A percentile compares a stretch with the other conserved stretches of the same genome.
Conservation (phyloP, 2,113 vertebrate genomes). For the Candoia aspera region DNA sequence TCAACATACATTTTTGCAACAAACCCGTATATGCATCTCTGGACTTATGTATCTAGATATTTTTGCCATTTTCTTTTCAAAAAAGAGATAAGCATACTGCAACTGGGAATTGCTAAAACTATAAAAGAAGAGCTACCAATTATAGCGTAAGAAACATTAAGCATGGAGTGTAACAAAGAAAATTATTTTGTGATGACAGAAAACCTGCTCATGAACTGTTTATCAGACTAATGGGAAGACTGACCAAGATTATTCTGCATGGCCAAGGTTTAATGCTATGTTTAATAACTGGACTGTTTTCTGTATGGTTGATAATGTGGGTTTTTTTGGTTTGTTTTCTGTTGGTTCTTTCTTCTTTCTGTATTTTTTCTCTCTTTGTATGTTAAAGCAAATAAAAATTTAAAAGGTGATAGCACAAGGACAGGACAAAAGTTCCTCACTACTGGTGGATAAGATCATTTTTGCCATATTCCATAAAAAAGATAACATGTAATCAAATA, state of each 20-base stretch:
- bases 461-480: neutral
- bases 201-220: neutral
- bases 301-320: neutral
- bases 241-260: neutral
- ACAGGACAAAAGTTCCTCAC: neutral
- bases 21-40: neutral
- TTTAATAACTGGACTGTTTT: neutral
- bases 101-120: neutral
- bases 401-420: neutral
- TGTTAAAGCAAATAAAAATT: neutral
- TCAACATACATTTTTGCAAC: neutral
- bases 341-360: neutral
- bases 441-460: neutral
- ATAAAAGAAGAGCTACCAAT: neutral
- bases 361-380: neutral
- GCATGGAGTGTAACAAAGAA: neutral
- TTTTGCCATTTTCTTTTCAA: neutral
- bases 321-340: neutral
- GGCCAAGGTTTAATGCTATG: neutral
- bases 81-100: neutral
- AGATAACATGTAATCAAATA: neutral
- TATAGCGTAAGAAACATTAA: neutral
- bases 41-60: neutral
- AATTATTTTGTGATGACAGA: neutral
- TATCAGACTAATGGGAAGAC: neutral